Conservation (phyloP, 2,888 invertebrate species). For the Callinectes sapidus region DNA sequence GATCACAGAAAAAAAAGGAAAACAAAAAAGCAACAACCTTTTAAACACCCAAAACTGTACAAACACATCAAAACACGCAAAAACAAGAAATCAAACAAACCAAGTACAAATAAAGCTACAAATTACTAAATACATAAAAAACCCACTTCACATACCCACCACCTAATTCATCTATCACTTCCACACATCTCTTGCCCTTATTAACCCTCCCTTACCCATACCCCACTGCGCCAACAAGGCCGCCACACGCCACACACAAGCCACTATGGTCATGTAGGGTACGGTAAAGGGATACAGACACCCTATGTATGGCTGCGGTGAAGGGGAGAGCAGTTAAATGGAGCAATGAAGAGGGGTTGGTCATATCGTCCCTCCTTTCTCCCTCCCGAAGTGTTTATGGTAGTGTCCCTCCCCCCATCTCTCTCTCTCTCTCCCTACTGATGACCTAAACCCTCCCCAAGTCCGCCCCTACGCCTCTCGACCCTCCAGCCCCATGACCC, state of each 20-base stretch:
- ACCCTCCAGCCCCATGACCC: slow-evolving; percentile 22
- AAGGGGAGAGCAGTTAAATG: not conserved
- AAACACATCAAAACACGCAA: too few species aligned
- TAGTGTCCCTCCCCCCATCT: too few species aligned
- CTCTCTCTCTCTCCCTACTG: not conserved
- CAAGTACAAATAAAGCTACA: too few species aligned
- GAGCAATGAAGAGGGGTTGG: not conserved
- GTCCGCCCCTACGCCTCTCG: not conserved
- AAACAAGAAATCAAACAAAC: too few species aligned
- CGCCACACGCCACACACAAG: not conserved
- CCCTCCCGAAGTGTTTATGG: not conserved
- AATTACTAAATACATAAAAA: too few species aligned
- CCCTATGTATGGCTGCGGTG: slow-evolving; percentile 2
- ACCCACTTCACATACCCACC: too few species aligned
- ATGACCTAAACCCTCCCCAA: slow-evolving; percentile 4
- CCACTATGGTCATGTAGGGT: not conserved
- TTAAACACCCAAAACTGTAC: too few species aligned
- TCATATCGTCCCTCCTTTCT: not conserved
- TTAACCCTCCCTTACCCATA: too few species aligned
- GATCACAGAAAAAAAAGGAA: too few species aligned
- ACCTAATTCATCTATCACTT: too few species aligned
- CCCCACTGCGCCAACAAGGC: not conserved
- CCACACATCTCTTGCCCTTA: too few species aligned
- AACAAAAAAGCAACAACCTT: too few species aligned
- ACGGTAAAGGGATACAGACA: not conserved